These are phyloP conservation scores for Peromyscus attwateri DNA, from an alignment of 2,797 vertebrate genomes.

Conservation along the genomic window DNA sequence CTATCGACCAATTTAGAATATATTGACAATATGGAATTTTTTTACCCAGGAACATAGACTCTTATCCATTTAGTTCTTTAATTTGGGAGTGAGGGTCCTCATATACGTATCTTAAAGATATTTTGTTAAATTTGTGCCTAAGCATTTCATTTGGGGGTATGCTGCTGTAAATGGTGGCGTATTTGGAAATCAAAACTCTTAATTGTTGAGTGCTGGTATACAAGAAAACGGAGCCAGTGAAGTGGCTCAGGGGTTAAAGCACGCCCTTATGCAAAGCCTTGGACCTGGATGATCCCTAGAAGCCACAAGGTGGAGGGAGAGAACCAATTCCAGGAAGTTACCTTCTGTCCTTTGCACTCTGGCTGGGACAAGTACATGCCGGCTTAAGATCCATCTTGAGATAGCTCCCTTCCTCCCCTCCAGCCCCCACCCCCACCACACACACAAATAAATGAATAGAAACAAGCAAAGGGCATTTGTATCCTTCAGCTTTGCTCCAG, in stretches of 20 bases:
- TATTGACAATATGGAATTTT: not conserved
- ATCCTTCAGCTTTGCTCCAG: not conserved
- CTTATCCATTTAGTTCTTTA: not conserved
- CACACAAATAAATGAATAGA: not conserved
- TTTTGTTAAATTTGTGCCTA: slow-evolving; percentile 28
- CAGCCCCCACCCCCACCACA: no score
- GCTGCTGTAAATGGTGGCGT: not conserved
- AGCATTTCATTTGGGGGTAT: not conserved
- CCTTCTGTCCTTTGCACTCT: not conserved
- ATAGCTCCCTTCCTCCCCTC: no score
- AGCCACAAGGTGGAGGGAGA: not conserved
- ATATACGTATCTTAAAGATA: not conserved
- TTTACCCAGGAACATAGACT: not conserved
- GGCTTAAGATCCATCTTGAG: not conserved
- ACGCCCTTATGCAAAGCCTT: not conserved
- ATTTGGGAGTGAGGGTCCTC: not conserved
- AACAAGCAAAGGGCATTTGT: not conserved
- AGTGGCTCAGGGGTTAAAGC: not conserved
- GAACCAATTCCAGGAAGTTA: not conserved
- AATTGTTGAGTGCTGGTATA: not conserved
- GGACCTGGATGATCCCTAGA: not conserved
- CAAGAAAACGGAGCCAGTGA: not conserved
- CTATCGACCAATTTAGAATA: slow-evolving; percentile 15
- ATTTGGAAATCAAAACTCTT: not conserved
- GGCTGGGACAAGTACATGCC: no score